A percentile compares a stretch with the other conserved stretches of the same genome.
These are phyloP conservation scores for Alaudala cheleensis DNA, from an alignment of 2,113 vertebrate species.

Conservation along the genomic window DNA sequence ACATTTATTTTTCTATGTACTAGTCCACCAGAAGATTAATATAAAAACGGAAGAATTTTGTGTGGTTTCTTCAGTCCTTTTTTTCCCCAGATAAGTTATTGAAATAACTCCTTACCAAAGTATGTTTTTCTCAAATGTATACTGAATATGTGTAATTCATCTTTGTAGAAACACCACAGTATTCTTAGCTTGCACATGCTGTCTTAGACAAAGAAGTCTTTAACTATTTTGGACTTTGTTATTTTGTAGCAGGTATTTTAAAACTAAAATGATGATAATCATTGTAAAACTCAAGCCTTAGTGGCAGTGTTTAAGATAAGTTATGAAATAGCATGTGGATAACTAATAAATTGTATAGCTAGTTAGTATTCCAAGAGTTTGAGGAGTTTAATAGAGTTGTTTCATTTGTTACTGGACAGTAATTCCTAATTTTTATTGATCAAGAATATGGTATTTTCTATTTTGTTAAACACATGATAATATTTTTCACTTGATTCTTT, in stretches of 20 bases:
- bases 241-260: background rate
- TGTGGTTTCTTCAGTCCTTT: background rate
- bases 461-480: conserved; percentile 33
- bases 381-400: background rate
- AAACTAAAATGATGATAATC: background rate
- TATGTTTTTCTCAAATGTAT: background rate
- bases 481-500: conserved; percentile 28
- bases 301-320: background rate
- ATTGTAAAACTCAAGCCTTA: background rate
- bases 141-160: background rate
- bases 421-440: background rate
- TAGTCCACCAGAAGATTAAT: background rate
- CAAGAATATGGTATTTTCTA: conserved; percentile 1
- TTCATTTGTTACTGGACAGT: background rate
- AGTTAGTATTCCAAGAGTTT: background rate
- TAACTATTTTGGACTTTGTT: background rate
- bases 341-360: background rate
- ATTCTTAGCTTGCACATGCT: background rate
- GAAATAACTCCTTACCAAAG: background rate
- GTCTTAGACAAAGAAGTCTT: background rate
- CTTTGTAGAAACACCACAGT: background rate
- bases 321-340: background rate
- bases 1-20: background rate
- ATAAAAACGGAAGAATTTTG: background rate
- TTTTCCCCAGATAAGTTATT: background rate